These are phyloP conservation scores for Diadema setosum DNA, from an alignment of 35 echinoderm and acorn worm species.

Conservation along the genomic window DNA sequence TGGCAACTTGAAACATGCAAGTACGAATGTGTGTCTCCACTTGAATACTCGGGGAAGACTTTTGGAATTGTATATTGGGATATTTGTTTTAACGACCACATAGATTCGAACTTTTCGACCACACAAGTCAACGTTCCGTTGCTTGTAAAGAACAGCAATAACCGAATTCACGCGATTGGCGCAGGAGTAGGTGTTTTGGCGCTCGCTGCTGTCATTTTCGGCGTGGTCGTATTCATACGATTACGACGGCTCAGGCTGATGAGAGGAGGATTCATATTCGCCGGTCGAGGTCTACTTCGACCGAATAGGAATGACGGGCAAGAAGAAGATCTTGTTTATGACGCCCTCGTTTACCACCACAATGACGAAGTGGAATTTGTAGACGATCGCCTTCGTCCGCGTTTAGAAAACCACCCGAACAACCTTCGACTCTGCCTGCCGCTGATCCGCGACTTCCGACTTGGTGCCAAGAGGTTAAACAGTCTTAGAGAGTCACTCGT, in stretches of 20 bases:
- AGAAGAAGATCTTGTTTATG: not conserved
- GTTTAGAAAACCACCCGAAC: not conserved
- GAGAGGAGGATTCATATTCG: not conserved
- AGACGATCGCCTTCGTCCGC: not conserved
- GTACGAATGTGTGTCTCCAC: not conserved
- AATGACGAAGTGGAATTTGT: not conserved
- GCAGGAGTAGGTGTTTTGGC: not conserved
- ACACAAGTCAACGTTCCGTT: not conserved
- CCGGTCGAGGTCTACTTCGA: not conserved
- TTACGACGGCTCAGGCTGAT: not conserved
- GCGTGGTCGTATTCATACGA: not conserved
- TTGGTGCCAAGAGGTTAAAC: constrained; percentile 2
- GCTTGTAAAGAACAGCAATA: not conserved
- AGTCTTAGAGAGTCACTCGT: not conserved
- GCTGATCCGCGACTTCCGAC: not conserved
- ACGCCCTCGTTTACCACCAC: constrained; percentile 5
- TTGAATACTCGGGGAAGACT: not conserved
- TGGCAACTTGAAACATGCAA: not conserved
- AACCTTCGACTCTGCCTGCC: not conserved
- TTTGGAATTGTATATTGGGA: not conserved
- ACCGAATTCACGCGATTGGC: not conserved
- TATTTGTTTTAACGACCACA: not conserved
- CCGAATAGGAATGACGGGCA: not conserved
- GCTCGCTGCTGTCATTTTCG: not conserved
- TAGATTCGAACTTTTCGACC: not conserved